Percentiles rank a stretch among this genome's conserved stretches.
Conservation (phyloP, 2,797 vertebrate genomes). For the Linurgus olivaceus region DNA sequence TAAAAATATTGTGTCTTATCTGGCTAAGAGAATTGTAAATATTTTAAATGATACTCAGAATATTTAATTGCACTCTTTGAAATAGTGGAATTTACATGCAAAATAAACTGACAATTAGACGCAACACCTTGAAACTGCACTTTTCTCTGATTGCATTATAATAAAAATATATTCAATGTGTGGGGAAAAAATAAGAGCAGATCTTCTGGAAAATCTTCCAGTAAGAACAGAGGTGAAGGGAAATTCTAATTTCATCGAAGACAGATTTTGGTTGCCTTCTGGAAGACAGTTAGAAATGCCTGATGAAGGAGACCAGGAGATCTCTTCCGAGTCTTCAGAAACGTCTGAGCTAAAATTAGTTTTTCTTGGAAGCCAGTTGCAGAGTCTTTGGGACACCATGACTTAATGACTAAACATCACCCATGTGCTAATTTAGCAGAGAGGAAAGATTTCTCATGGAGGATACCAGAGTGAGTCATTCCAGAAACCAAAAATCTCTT, state of each 20-base stretch:
- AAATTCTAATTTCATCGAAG: neutral
- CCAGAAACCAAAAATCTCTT: neutral
- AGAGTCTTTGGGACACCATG: neutral
- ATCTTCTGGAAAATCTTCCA: neutral
- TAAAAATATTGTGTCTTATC: constrained; percentile 67
- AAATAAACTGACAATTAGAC: constrained; percentile 25
- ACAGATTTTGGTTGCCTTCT: neutral
- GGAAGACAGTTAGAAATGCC: neutral
- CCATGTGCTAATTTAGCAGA: constrained; percentile 5
- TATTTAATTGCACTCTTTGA: constrained; percentile 51
- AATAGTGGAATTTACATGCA: constrained; percentile 19
- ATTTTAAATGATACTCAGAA: constrained; percentile 58
- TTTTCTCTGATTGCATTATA: neutral
- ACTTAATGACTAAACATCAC: neutral
- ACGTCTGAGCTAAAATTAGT: neutral
- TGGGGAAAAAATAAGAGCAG: neutral
- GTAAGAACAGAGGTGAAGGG: neutral
- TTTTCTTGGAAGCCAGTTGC: neutral
- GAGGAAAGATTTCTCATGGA: neutral
- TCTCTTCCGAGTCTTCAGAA: neutral
- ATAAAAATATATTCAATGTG: neutral
- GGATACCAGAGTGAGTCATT: neutral
- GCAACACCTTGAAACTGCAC: neutral
- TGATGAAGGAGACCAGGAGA: neutral
- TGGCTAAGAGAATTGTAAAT: constrained; percentile 60